Evolutionary conservation across 37 sponge, comb jelly and placozoan species (phyloP), one percentile per base, ranked within the genome.

Genomic region (Agelas oroides): DNA sequence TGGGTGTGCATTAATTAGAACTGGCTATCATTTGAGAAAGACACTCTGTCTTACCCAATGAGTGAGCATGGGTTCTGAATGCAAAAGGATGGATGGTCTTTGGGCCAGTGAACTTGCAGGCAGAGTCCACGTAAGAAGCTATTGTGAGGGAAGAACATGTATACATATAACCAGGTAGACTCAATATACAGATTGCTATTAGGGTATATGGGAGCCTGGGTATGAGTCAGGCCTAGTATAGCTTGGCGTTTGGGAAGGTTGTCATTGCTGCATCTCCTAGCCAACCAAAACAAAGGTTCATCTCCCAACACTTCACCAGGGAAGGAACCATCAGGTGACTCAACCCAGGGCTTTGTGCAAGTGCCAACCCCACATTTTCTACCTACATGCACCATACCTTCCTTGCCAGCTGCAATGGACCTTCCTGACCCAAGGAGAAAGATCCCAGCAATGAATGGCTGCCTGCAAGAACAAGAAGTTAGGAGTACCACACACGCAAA

Each of bases 1-100:
- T n/a, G n/a, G 46, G 8, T 46, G 46, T 46, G 8, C 46, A 46
- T 46, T 46, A 46, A 12, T 46, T 46, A 8, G 46, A 46, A 46
- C 46, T 8, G 6, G 8, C 8, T 46, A 46, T 46, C 46, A 3
- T n/a, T n/a, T n/a, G n/a, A n/a, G n/a, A n/a, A n/a, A n/a, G n/a
- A 46, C 46, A 46, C 46, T 46, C 17, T 34, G n/a, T 83, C 86
- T 37, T 69, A 93, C 98, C 86, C 28, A 87, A 81, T 25, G 81
- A 63, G 73, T 98, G 98, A 24, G 98, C 90, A 75, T 98, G 98
- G 1, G 89, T 90, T 20, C 98, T 87, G 65, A 82, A 96, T 5
- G 97, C 96, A 91, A 96, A 90, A 18, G 98, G 94, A 40, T 59
- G 19, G 30, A 97, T 94, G 39, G 81, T 12, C 39, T 90, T 83